Percentiles rank a stretch among this genome's conserved stretches.
Evolutionary conservation across 2,888 invertebrate species (phyloP).

Genomic region (Halictus quadricinctus): DNA sequence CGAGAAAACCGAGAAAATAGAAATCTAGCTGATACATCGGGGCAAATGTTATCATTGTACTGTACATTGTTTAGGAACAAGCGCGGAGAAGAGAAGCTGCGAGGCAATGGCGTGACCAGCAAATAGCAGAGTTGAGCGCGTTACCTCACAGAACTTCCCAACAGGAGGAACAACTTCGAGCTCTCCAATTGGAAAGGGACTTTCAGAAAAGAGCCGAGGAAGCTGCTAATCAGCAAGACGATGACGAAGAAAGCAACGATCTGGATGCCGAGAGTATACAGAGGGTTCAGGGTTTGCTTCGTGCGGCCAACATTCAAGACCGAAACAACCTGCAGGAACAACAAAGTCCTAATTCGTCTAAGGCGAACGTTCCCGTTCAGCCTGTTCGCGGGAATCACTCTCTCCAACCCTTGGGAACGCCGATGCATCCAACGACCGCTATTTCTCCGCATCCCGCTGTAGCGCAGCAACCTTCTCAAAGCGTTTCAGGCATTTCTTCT

Average conservation of each 20-base stretch:
- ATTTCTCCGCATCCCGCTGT: slow-evolving; percentile 8
- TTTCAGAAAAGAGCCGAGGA: slow-evolving; percentile 96
- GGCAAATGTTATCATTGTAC: neutral
- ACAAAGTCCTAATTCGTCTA: slow-evolving; percentile 75
- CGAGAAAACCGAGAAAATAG: neutral
- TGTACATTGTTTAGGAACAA: slow-evolving; percentile 83
- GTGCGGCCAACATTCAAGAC: slow-evolving; percentile 81
- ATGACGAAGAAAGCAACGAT: slow-evolving; percentile 84
- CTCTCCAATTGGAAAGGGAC: slow-evolving; percentile 95
- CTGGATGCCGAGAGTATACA: slow-evolving; percentile 82
- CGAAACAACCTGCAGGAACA: slow-evolving; percentile 69
- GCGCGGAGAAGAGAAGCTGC: slow-evolving; percentile 90
- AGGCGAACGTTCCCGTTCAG: slow-evolving; percentile 73
- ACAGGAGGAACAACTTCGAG: slow-evolving; percentile 94
- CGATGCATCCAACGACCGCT: slow-evolving; percentile 25
- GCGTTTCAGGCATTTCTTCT: neutral
- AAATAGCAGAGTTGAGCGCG: slow-evolving; percentile 90
- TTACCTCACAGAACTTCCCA: slow-evolving; percentile 88
- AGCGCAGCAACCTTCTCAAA: slow-evolving; percentile 42
- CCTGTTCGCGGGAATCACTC: slow-evolving; percentile 72
- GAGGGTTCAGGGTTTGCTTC: slow-evolving; percentile 84
- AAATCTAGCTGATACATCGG: neutral
- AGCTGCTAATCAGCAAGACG: slow-evolving; percentile 87
- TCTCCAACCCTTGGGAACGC: slow-evolving; percentile 80
- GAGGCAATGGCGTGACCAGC: slow-evolving; percentile 92